Conservation (phyloP, 2,888 invertebrate species). For the Ornithoptera alexandrae region DNA sequence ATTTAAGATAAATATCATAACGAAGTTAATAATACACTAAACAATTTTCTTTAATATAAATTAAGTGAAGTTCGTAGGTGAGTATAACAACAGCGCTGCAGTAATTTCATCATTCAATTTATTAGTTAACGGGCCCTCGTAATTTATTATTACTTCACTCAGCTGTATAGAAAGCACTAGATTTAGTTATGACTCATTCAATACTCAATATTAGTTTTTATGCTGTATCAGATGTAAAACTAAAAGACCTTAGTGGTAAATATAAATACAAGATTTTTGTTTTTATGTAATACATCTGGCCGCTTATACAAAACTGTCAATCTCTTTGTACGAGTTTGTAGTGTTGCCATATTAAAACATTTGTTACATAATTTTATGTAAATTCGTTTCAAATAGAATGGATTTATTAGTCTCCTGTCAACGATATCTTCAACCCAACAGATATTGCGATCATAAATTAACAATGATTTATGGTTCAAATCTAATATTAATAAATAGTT, state of each 20-base stretch:
- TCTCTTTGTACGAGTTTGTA: slow-evolving; percentile 22
- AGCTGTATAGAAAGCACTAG: background rate
- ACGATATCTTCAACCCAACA: background rate
- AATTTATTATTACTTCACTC: background rate
- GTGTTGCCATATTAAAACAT: slow-evolving; percentile 18
- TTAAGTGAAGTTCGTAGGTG: background rate
- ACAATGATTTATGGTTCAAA: background rate
- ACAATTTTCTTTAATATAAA: background rate
- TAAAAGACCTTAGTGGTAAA: no score
- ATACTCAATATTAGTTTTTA: background rate
- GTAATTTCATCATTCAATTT: background rate
- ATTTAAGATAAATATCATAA: no score
- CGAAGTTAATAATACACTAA: no score
- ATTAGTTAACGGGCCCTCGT: background rate
- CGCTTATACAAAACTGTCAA: slow-evolving; percentile 28
- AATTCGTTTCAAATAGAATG: slow-evolving; percentile 14
- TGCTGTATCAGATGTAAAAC: no score
- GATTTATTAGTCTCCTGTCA: slow-evolving; percentile 18
- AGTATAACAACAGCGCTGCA: background rate
- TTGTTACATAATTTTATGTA: slow-evolving; percentile 14
- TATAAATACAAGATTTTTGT: background rate
- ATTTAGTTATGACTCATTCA: background rate
- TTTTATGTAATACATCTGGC: background rate
- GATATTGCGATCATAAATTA: slow-evolving; percentile 5
- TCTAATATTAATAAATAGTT: background rate